A percentile compares a stretch with the other conserved stretches of the same genome.
These are phyloP conservation scores for Pyrocephalus nanus DNA, from an alignment of 2,797 vertebrate genomes.

Conservation along the genomic window DNA sequence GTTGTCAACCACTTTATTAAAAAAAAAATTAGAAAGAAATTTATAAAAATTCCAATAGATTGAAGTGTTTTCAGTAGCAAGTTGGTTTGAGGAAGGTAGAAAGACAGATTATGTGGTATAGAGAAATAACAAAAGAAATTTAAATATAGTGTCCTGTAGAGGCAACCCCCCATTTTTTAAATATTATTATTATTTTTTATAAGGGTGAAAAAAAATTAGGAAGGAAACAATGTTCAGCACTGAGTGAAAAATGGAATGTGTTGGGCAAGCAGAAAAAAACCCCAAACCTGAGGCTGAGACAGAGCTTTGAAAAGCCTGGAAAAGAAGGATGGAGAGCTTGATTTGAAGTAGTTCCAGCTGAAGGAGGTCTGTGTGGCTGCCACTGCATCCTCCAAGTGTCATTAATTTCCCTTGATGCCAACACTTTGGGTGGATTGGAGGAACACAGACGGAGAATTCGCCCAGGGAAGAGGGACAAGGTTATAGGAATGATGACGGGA, in stretches of 20 bases:
- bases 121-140: background rate
- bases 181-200: background rate
- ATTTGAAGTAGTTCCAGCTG: conserved; percentile 18
- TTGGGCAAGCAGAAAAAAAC: background rate
- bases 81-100: background rate
- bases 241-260: background rate
- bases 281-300: background rate
- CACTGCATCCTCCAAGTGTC: background rate
- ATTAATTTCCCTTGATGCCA: background rate
- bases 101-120: rapidly evolving
- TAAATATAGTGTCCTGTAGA: background rate
- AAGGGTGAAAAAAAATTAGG: rapidly evolving
- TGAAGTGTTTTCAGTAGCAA: background rate
- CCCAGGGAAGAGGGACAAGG: conserved; percentile 5
- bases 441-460: background rate
- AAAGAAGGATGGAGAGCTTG: background rate
- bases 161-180: background rate
- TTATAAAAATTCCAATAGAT: background rate
- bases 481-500: conserved; percentile 10
- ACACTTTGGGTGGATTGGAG: background rate
- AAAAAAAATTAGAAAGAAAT: background rate
- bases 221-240: background rate
- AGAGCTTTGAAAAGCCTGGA: background rate
- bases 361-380: background rate
- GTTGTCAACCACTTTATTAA: background rate